phyloP scores from a whole-genome alignment of 2,797 vertebrate genomes.

The Stomatorhinus walkeri region DNA sequence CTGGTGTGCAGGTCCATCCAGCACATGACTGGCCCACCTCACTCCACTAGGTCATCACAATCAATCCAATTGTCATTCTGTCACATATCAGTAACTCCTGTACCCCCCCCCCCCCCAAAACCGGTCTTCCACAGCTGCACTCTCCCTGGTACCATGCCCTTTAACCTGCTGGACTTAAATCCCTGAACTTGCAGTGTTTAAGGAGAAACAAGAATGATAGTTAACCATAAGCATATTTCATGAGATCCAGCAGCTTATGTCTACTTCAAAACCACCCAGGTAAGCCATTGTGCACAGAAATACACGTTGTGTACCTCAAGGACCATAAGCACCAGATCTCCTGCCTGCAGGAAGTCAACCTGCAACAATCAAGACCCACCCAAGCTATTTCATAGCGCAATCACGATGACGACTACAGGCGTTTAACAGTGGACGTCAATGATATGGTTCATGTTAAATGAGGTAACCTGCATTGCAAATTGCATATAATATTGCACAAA shows the following conservation, averaged over 20 bases:
- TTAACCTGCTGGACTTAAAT: neutral
- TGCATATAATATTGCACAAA: neutral
- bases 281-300: neutral
- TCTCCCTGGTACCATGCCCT: neutral
- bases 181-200: neutral
- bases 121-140: neutral
- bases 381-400: neutral
- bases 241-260: neutral
- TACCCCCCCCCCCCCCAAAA: too few species aligned
- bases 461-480: neutral
- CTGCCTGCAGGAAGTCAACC: neutral
- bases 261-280: neutral
- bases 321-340: neutral
- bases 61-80: neutral
- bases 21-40: neutral
- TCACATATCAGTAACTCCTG: neutral
- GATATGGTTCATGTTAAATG: neutral
- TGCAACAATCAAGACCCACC: neutral
- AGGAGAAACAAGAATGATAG: neutral
- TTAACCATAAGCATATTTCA: neutral
- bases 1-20: neutral
- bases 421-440: neutral
- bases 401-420: neutral
- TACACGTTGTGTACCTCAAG: neutral
- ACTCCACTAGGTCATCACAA: neutral